Conservation (phyloP, 2,888 invertebrate genomes). For the Drosophila rellima region DNA sequence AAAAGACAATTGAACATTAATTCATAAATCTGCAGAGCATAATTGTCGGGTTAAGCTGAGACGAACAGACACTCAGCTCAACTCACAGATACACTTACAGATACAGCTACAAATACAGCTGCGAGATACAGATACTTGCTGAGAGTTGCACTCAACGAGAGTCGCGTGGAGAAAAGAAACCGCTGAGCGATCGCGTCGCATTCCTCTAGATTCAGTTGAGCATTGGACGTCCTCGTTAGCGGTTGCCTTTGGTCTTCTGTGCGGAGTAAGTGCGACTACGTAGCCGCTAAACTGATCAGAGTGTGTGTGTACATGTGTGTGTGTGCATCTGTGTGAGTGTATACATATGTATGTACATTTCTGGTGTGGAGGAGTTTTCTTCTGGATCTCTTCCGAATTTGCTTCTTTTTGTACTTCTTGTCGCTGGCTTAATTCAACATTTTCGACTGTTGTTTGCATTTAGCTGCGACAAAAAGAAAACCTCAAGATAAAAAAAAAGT, state of each 20-base stretch:
- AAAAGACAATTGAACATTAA: constrained; percentile 43
- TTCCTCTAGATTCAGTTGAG: constrained; percentile 81
- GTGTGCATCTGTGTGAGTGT: constrained; percentile 12
- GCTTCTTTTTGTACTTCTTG: constrained; percentile 12
- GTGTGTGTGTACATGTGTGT: constrained; percentile 9
- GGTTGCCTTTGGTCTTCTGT: constrained; percentile 77
- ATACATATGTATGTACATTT: constrained; percentile 12
- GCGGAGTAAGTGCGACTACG: constrained; percentile 51
- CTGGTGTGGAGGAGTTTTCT: constrained; percentile 67
- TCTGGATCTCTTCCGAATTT: constrained; percentile 51
- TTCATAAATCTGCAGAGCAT: constrained; percentile 46
- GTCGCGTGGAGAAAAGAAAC: constrained; percentile 12
- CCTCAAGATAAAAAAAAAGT: constrained; percentile 70
- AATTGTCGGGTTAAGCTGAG: constrained; percentile 37
- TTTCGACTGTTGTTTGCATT: constrained; percentile 42
- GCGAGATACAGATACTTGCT: constrained; percentile 18
- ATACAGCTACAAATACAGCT: constrained; percentile 18
- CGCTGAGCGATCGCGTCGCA: constrained; percentile 54
- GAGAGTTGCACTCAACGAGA: constrained; percentile 74
- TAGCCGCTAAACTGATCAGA: constrained; percentile 8
- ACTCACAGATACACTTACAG: constrained; percentile 39
- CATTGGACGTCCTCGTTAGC: constrained; percentile 84
- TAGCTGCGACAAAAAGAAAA: constrained; percentile 56
- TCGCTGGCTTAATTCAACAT: constrained; percentile 22
- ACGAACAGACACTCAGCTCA: background rate